Evolutionary conservation across 2,888 invertebrate species (phyloP).

Genomic region (Nycteola revayana): DNA sequence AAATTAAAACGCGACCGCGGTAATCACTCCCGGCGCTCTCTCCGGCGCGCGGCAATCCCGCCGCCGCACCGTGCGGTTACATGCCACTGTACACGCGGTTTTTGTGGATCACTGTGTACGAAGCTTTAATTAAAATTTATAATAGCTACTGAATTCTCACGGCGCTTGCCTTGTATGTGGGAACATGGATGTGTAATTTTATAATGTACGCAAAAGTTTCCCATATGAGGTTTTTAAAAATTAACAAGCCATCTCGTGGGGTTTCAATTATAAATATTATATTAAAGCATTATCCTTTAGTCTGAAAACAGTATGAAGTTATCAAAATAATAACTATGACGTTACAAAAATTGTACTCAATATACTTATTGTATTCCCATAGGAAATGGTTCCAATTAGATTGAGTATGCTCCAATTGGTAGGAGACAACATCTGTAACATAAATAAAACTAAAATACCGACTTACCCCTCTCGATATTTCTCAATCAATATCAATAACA

Average conservation of each 20-base stretch:
- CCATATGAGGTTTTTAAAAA: constrained; percentile 24
- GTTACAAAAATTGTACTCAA: no score
- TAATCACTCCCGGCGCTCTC: constrained; percentile 53
- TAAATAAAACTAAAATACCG: no score
- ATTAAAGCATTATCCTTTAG: no score
- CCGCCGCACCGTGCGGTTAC: constrained; percentile 37
- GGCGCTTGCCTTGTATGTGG: constrained; percentile 22
- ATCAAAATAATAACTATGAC: no score
- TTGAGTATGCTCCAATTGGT: no score
- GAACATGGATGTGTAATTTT: constrained; percentile 23
- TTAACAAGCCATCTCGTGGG: constrained; percentile 21
- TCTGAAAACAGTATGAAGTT: no score
- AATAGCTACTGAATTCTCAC: constrained; percentile 37
- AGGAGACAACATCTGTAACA: no score
- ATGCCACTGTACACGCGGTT: constrained; percentile 32
- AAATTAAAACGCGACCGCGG: constrained; percentile 74
- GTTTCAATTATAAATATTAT: constrained; percentile 17
- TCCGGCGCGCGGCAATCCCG: constrained; percentile 35
- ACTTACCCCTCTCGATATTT: no score
- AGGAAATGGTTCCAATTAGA: no score
- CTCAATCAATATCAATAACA: no score
- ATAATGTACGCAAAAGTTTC: constrained; percentile 33
- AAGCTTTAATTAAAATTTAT: constrained; percentile 43
- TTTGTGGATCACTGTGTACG: constrained; percentile 38
- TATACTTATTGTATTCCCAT: no score